Percentiles rank a stretch among this genome's conserved stretches.
Evolutionary conservation across 2,797 vertebrate species (phyloP).

Genomic region (Heliangelus exortis): DNA sequence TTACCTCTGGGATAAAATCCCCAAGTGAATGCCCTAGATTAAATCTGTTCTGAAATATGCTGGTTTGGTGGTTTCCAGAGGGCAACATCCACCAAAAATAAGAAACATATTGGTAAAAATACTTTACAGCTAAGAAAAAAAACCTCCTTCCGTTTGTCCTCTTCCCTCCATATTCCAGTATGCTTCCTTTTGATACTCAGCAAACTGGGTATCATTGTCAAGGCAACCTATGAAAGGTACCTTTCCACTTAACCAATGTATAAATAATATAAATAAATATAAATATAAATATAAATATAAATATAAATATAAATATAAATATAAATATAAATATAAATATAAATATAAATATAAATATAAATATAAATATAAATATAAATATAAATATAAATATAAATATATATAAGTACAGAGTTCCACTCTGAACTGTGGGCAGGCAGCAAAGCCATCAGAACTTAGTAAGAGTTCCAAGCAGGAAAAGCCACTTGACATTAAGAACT

Average conservation of each 20-base stretch:
- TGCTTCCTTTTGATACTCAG: not conserved
- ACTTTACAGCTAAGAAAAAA: not conserved
- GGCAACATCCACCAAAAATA: not conserved
- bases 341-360: too few relatives aligned
- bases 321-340: too few relatives aligned
- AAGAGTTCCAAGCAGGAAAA: not conserved
- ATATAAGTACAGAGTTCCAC: not conserved
- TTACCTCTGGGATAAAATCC: not conserved
- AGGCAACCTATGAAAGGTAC: not conserved
- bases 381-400: too few relatives aligned
- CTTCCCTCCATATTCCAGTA: not conserved
- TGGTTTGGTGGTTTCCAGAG: not conserved
- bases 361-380: too few relatives aligned
- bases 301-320: too few relatives aligned
- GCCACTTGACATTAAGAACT: not conserved
- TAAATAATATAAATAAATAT: not conserved
- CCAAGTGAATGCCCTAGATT: not conserved
- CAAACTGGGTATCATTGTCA: not conserved
- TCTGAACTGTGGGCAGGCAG: not conserved
- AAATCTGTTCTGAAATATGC: conserved; percentile 13
- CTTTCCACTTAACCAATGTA: not conserved
- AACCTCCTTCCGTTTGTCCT: not conserved
- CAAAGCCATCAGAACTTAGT: not conserved
- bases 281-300: too few relatives aligned
- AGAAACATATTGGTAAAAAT: not conserved